Base-by-base conservation (phyloP, 2,113 vertebrate genomes). In the Gymnorhina tibicen region DNA sequence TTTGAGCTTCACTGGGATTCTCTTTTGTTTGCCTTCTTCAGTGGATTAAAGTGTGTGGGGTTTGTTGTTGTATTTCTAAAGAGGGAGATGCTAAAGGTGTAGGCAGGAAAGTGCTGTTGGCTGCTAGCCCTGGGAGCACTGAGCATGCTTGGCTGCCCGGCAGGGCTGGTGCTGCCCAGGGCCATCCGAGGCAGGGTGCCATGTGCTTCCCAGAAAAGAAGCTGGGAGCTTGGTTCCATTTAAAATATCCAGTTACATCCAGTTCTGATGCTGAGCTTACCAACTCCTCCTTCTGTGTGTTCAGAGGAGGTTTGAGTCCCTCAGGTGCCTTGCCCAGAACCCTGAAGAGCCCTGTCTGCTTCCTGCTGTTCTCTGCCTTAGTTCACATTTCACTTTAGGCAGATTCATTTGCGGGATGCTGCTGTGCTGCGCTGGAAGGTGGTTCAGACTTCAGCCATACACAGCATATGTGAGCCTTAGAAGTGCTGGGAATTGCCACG, bases 401-500 rank as follows among this genome's bases (percentile, higher is more conserved):
- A 46, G 5, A 19, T 26, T 60, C 20, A 27, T 13, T 30, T 16
- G 11, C 1, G 4, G 56, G 33, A 20, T 24, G 19, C 46, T 58
- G 28, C 10, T 59, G 35, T 60, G 66, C 60, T 46, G 3, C 2
- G 10, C 52, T n/a, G 35, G 24, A 47, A 44, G 8, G n/a, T 18
- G 33, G 33, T 55, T 80, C 86, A n/a, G 83, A 32, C 30, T 53
- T 52, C 50, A 52, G 50, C 50, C 15, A 41, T 41, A 10, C 41
- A 13, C 41, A 41, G 41, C 41, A 12, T 13, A 11, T 8, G 2
- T 55, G 67, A 35, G 67, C 66, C 41, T 56, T 24, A 15, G 13
- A 24, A 32, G 85, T 5, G 21, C 4, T 75, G 0, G 8, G 10
- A 37, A 11, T 67, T 1, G 0, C 72, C 1, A 0, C 49, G 21